Conservation (phyloP, 2,888 invertebrate species). For the Drosophila atroscutellata region DNA sequence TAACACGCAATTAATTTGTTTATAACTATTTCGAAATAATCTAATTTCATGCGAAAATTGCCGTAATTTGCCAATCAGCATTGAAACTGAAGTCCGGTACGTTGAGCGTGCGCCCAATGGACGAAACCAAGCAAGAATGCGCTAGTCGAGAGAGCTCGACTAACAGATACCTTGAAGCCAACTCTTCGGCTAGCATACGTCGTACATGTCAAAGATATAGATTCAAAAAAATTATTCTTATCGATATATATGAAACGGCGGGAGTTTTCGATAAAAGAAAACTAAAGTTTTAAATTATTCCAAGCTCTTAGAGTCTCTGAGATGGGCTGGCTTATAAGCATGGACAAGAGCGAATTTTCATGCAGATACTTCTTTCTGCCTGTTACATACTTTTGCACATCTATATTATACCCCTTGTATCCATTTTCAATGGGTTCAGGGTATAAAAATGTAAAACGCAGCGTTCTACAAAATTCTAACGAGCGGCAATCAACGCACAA, state of each 20-base stretch:
- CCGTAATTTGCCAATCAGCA: slow-evolving; percentile 80
- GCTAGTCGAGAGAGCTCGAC: not conserved
- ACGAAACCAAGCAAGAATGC: not conserved
- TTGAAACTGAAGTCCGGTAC: slow-evolving; percentile 66
- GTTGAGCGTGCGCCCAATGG: slow-evolving; percentile 24
- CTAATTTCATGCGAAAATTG: slow-evolving; percentile 77
- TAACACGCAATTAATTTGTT: slow-evolving; percentile 76
- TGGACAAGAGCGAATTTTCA: not conserved
- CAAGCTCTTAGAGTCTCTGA: not conserved
- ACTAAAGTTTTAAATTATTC: not conserved
- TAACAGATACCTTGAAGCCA: not conserved
- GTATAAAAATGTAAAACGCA: slow-evolving; percentile 13
- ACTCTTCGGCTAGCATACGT: not conserved
- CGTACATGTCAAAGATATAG: no score
- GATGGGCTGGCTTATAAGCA: not conserved
- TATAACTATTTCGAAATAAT: slow-evolving; percentile 77
- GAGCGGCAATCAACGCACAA: slow-evolving; percentile 62
- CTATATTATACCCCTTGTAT: not conserved
- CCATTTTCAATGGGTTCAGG: not conserved
- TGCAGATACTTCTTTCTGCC: not conserved
- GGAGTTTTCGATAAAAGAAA: not conserved
- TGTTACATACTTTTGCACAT: not conserved
- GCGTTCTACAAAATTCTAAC: slow-evolving; percentile 38
- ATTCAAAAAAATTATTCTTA: not conserved
- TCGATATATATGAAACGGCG: not conserved